Conservation (phyloP, 2,888 invertebrate genomes). For the Stenichneumon culpator region DNA sequence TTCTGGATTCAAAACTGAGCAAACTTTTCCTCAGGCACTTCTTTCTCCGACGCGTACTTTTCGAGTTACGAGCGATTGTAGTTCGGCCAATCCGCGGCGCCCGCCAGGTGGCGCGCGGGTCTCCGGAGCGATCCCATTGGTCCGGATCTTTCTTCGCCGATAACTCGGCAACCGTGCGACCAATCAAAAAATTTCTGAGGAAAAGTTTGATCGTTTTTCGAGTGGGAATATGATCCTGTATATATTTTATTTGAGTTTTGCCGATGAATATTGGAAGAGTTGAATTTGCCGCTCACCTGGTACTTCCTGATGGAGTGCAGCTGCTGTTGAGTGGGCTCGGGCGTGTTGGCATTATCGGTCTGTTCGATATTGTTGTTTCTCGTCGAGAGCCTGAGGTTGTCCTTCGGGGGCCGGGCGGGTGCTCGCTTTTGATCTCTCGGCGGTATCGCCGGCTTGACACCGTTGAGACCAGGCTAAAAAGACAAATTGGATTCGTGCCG, state of each 20-base stretch:
- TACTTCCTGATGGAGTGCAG: constrained; percentile 96
- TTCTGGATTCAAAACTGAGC: not conserved
- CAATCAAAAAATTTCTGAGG: not conserved
- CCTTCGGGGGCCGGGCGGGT: constrained; percentile 88
- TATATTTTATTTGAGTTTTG: not conserved
- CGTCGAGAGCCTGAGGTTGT: constrained; percentile 87
- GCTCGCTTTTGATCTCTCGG: constrained; percentile 90
- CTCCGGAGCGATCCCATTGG: not conserved
- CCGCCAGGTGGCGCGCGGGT: not conserved
- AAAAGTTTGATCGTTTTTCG: not conserved
- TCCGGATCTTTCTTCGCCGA: not conserved
- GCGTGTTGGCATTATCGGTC: constrained; percentile 85
- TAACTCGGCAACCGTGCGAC: not conserved
- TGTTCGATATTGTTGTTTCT: constrained; percentile 85
- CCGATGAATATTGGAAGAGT: not conserved
- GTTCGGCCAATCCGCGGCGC: not conserved
- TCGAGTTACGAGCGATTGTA: not conserved
- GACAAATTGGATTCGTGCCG: constrained; percentile 72
- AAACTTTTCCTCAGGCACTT: not conserved
- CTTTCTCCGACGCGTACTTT: not conserved
- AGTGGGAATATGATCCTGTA: not conserved
- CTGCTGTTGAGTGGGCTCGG: constrained; percentile 93
- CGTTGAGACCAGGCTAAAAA: constrained; percentile 83
- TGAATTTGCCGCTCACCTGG: constrained; percentile 88
- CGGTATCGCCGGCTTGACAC: constrained; percentile 87